Evolutionary conservation across 1,140 invertebrate species (phyloP).

Genomic region (Hesperophylax magnus): DNA sequence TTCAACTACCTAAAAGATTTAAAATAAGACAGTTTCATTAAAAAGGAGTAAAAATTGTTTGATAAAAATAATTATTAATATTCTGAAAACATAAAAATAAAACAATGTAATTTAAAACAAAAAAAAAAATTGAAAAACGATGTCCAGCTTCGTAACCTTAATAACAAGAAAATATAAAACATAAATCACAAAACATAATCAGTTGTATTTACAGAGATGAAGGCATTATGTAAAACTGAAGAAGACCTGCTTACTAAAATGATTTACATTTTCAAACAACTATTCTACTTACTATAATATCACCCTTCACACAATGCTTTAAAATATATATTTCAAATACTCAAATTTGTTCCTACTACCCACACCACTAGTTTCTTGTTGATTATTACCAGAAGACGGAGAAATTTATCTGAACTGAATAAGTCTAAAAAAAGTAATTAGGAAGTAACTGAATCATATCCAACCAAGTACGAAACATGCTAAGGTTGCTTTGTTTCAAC

Average conservation of each 20-base stretch:
- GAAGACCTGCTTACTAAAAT: neutral
- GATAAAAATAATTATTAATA: too few species aligned
- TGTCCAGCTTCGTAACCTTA: neutral
- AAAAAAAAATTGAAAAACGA: neutral
- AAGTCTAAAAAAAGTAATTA: too few species aligned
- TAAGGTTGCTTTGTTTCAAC: too few species aligned
- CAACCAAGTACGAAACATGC: too few species aligned
- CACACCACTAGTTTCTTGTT: constrained; percentile 28
- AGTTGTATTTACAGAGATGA: constrained; percentile 3
- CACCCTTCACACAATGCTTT: constrained; percentile 21
- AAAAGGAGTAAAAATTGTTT: too few species aligned
- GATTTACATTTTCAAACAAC: neutral
- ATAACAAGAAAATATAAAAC: neutral
- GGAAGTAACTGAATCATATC: too few species aligned
- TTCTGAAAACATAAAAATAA: too few species aligned
- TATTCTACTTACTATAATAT: constrained; percentile 2
- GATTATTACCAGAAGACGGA: neutral
- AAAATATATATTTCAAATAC: neutral
- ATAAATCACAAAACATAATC: constrained; percentile 4
- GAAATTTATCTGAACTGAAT: too few species aligned
- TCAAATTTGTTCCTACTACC: constrained; percentile 33
- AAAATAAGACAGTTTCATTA: too few species aligned
- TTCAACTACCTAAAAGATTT: too few species aligned
- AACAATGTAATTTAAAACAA: too few species aligned
- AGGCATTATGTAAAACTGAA: neutral